These are phyloP conservation scores for Camponotus pennsylvanicus DNA, from an alignment of 1,140 invertebrate genomes.

Conservation along the genomic window DNA sequence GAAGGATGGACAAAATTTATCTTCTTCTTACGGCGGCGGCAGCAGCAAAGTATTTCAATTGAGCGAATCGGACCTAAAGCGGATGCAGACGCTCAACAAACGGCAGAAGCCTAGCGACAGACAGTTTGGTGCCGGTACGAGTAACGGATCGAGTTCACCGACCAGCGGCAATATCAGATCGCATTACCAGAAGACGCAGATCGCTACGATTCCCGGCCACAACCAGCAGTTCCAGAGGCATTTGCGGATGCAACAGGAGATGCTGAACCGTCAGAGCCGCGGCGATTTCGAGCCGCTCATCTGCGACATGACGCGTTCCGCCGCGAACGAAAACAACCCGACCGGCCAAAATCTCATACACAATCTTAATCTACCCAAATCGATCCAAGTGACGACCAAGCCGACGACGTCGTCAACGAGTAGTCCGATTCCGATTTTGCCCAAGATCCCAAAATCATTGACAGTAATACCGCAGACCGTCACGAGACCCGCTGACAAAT, in stretches of 20 bases:
- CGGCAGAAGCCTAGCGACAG: conserved; percentile 81
- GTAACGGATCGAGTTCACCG: conserved; percentile 8
- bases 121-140: conserved; percentile 28
- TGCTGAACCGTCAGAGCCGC: conserved; percentile 82
- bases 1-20: conserved; percentile 71
- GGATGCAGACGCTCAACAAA: conserved; percentile 79
- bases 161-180: not conserved
- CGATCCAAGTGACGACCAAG: conserved; percentile 85
- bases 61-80: conserved; percentile 81
- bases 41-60: conserved; percentile 83
- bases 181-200: conserved; percentile 80
- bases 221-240: conserved; percentile 83
- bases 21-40: conserved; percentile 65
- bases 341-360: conserved; percentile 82
- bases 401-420: conserved; percentile 59
- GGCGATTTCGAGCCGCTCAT: conserved; percentile 85
- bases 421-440: conserved; percentile 86
- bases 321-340: conserved; percentile 82
- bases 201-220: conserved; percentile 70
- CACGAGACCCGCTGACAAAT: conserved; percentile 82
- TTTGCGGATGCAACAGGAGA: conserved; percentile 84
- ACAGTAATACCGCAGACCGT: conserved; percentile 91
- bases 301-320: conserved; percentile 81
- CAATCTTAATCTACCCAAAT: conserved; percentile 84
- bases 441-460: conserved; percentile 92